A percentile compares a stretch with the other conserved stretches of the same genome.
These are phyloP conservation scores for Geopemphigus sp. DNA, from an alignment of 1,140 invertebrate genomes.

Conservation along the genomic window DNA sequence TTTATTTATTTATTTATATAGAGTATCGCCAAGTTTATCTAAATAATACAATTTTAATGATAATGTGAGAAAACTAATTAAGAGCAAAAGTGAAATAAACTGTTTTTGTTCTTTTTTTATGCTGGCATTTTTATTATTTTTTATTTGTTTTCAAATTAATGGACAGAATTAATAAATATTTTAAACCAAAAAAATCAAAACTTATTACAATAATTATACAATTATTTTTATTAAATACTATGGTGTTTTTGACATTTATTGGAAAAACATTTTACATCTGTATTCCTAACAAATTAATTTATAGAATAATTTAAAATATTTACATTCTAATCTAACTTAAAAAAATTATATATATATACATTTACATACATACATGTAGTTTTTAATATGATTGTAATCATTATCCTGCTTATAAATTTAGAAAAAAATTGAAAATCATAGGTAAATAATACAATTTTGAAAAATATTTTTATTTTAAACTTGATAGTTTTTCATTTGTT, in stretches of 20 bases:
- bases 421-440: conserved; percentile 34
- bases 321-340: conserved; percentile 35
- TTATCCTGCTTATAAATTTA: conserved; percentile 26
- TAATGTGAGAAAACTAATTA: conserved; percentile 46
- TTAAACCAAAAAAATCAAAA: conserved; percentile 31
- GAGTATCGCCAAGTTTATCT: conserved; percentile 46
- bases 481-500: conserved; percentile 21
- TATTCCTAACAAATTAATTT: conserved; percentile 41
- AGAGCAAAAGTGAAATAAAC: conserved; percentile 42
- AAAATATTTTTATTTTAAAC: conserved; percentile 28
- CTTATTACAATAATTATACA: conserved; percentile 31
- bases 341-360: conserved; percentile 10
- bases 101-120: conserved; percentile 47
- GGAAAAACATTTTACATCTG: conserved; percentile 22
- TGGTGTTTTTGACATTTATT: conserved; percentile 40
- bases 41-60: conserved; percentile 48
- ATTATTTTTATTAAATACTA: conserved; percentile 35
- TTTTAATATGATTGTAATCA: conserved; percentile 42
- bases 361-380: conserved; percentile 32
- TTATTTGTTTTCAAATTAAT: conserved; percentile 46
- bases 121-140: conserved; percentile 48
- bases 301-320: conserved; percentile 39
- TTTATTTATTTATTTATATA: no score
- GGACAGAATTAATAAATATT: conserved; percentile 46
- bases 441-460: conserved; percentile 7